These are phyloP conservation scores for Megaptera novaeangliae DNA, from an alignment of 2,113 vertebrate genomes.

Conservation along the genomic window DNA sequence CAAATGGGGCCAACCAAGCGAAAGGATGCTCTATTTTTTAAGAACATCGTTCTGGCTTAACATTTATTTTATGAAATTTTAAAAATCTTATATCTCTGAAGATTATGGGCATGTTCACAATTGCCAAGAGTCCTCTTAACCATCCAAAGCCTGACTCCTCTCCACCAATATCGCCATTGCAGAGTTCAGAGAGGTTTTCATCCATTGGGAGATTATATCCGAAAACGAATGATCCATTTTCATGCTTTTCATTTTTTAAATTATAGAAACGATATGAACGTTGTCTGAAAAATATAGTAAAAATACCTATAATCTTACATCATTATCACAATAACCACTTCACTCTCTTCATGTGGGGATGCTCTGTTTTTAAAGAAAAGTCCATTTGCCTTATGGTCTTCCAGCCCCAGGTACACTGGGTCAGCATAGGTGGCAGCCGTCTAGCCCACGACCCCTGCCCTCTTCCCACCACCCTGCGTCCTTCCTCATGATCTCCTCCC, in stretches of 20 bases:
- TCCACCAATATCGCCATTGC: not conserved
- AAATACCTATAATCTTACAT: not conserved
- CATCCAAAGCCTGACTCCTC: not conserved
- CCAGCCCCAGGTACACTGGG: not conserved
- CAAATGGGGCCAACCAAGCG: not conserved
- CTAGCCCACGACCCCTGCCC: fast-evolving
- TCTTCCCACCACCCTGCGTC: fast-evolving
- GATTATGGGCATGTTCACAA: not conserved
- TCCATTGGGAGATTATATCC: not conserved
- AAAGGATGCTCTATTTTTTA: not conserved
- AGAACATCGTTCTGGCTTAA: not conserved
- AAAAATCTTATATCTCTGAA: not conserved
- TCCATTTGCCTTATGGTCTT: not conserved
- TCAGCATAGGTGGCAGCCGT: fast-evolving
- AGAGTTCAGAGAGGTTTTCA: not conserved
- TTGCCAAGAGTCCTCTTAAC: not conserved
- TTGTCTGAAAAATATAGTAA: conserved; percentile 2
- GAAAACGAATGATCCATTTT: not conserved
- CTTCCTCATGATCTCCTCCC: not conserved
- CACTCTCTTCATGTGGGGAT: not conserved
- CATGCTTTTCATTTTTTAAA: not conserved
- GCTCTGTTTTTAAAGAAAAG: not conserved
- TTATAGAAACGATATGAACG: not conserved
- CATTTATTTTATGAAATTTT: not conserved
- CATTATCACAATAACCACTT: not conserved